These are phyloP conservation scores for Andrena camellia DNA, from an alignment of 2,888 invertebrate species.

Conservation along the genomic window DNA sequence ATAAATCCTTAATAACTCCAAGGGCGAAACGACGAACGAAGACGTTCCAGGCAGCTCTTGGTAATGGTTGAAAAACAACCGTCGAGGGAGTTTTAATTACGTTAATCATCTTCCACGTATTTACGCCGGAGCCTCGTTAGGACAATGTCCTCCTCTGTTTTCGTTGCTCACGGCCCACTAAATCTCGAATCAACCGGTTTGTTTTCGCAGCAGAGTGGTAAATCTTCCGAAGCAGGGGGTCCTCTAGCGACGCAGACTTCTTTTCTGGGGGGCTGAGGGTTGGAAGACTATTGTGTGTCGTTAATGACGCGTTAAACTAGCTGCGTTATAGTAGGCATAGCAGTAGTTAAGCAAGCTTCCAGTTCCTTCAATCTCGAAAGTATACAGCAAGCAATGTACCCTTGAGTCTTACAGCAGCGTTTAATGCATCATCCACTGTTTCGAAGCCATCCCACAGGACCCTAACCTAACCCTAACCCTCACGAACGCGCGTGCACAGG, in stretches of 20 bases:
- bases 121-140: slow-evolving; percentile 59
- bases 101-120: slow-evolving; percentile 66
- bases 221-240: slow-evolving; percentile 34
- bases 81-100: slow-evolving; percentile 66
- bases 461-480: too few species aligned
- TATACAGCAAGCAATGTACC: too few species aligned
- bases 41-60: slow-evolving; percentile 30
- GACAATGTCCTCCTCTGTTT: slow-evolving; percentile 65
- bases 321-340: not conserved
- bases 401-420: too few species aligned
- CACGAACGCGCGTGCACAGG: not conserved
- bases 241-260: slow-evolving; percentile 10
- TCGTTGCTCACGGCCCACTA: slow-evolving; percentile 60
- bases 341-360: too few species aligned
- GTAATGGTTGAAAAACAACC: slow-evolving; percentile 38
- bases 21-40: not conserved
- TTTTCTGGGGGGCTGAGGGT: not conserved
- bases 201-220: slow-evolving; percentile 62
- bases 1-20: slow-evolving; percentile 30
- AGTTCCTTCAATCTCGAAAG: too few species aligned
- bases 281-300: slow-evolving; percentile 6
- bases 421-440: too few species aligned
- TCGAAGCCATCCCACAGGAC: too few species aligned
- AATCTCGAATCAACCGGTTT: slow-evolving; percentile 70
- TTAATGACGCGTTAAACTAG: slow-evolving; percentile 38